Evolutionary conservation across 1,140 invertebrate species (phyloP).

Genomic region (Eurosta solidaginis): DNA sequence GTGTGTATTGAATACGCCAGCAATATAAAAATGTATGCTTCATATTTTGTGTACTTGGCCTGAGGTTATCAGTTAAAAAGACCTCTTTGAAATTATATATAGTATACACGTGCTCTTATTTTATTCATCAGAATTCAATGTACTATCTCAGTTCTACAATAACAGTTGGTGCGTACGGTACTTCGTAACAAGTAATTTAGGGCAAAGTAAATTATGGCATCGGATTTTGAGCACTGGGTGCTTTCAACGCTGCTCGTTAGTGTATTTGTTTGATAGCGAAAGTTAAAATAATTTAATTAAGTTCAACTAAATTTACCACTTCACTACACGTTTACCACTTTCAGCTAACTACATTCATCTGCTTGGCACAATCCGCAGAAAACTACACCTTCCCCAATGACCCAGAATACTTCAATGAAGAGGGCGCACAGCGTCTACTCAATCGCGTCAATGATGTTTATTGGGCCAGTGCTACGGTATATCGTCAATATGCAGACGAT

Average conservation of each 20-base stretch:
- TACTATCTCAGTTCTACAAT: background rate
- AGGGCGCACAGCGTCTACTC: constrained; percentile 20
- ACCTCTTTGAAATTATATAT: background rate
- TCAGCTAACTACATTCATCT: background rate
- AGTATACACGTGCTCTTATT: background rate
- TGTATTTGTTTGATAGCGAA: too few relatives aligned
- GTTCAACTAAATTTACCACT: too few relatives aligned
- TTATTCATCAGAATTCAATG: too few relatives aligned
- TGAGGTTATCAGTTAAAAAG: background rate
- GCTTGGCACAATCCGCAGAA: background rate
- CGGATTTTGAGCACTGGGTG: background rate
- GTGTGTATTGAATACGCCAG: too few relatives aligned
- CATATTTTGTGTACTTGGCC: background rate
- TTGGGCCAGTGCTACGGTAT: constrained; percentile 34
- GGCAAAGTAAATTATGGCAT: background rate
- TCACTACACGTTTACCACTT: background rate
- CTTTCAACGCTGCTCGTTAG: background rate
- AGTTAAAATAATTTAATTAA: too few relatives aligned
- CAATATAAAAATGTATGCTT: background rate
- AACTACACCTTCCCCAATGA: background rate
- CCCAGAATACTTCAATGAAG: constrained; percentile 19
- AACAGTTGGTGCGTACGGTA: background rate
- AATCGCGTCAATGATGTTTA: constrained; percentile 33
- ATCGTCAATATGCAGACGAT: constrained; percentile 37
- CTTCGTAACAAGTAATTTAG: background rate